Percentiles rank a stretch among this genome's conserved stretches.
These are phyloP conservation scores for Clarias macrocephalus DNA, from an alignment of 2,113 vertebrate genomes.

Conservation along the genomic window DNA sequence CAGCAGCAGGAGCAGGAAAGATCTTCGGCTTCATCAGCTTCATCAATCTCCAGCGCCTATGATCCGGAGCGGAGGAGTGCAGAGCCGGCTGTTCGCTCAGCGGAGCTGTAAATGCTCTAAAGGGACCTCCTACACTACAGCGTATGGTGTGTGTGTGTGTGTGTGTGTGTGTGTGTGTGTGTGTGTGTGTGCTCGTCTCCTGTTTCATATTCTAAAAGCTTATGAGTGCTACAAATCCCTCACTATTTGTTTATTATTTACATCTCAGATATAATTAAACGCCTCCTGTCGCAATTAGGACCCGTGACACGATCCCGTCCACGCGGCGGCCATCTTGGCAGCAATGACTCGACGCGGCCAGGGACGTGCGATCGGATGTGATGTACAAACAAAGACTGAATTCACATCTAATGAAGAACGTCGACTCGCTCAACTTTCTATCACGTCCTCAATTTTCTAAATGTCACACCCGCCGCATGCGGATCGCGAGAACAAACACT, in stretches of 20 bases:
- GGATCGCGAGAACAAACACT: background rate
- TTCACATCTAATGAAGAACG: background rate
- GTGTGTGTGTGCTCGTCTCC: background rate
- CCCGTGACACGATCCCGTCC: background rate
- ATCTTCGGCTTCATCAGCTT: slow-evolving; percentile 29
- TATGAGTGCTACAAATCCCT: background rate
- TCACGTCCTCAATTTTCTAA: background rate
- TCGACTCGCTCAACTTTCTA: background rate
- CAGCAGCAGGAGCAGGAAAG: slow-evolving; percentile 25
- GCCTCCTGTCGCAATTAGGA: background rate
- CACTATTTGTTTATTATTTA: background rate
- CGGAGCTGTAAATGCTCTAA: slow-evolving; percentile 11
- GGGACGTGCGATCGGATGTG: no score
- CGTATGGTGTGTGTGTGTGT: background rate
- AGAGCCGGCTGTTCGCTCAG: slow-evolving; percentile 1
- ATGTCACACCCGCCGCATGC: background rate
- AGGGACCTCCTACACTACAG: slow-evolving; percentile 5
- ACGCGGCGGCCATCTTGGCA: background rate
- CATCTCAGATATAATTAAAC: background rate
- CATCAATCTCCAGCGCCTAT: slow-evolving; percentile 10
- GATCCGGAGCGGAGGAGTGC: slow-evolving; percentile 8
- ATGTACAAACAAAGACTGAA: no score
- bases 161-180: background rate
- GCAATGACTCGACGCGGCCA: background rate
- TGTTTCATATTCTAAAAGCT: background rate